Evolutionary conservation across 2,888 invertebrate species (phyloP), one percentile per base, ranked within the genome.

Genomic region (Cartodere bifasciata): DNA sequence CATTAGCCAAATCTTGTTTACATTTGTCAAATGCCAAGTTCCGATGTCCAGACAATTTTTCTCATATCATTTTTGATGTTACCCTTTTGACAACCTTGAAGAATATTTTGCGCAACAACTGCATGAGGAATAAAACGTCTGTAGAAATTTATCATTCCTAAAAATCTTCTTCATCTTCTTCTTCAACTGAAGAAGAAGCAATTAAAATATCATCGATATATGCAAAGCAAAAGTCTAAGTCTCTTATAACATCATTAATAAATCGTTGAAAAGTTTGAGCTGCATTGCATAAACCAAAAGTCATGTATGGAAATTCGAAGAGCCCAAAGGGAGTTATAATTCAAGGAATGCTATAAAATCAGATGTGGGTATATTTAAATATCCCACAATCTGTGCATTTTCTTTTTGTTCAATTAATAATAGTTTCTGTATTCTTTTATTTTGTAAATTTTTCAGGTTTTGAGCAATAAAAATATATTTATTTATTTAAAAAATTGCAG

Each of bases 201-300:
- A 64, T 29, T 4, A 56, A 31, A 20, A 55, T 43, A 34, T 56
- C 54, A 17, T 58, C 55, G 0, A 58, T 23, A 28, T 54, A 58
- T 0, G 40, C 21, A 31, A 47, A 44, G 27, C 33, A 35, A 29
- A 59, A 51, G 13, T 51, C 50, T 1, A 51, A 23, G 4, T 35
- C 40, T 14, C 41, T 16, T 6, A 43, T 27, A 4, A 51, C 40
- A 5, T 43, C 36, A 27, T 57, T 42, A 29, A 58, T 50, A 28
- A 52, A 52, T 1, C 52, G 36, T 32, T 55, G 52, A 34, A 58
- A 60, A 1, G 51, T 53, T 30, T 53, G 52, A 1, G 48, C 47
- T 2, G 53, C 53, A 29, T 57, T 58, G 3, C 48, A 36, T 3
- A 58, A 35, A 1, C 54, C 55, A 30, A 50, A 48, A 15, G 43